Evolutionary conservation across 2,797 vertebrate genomes (phyloP), one percentile per base, ranked within the genome.

Genomic region (Okamejei kenojei): DNA sequence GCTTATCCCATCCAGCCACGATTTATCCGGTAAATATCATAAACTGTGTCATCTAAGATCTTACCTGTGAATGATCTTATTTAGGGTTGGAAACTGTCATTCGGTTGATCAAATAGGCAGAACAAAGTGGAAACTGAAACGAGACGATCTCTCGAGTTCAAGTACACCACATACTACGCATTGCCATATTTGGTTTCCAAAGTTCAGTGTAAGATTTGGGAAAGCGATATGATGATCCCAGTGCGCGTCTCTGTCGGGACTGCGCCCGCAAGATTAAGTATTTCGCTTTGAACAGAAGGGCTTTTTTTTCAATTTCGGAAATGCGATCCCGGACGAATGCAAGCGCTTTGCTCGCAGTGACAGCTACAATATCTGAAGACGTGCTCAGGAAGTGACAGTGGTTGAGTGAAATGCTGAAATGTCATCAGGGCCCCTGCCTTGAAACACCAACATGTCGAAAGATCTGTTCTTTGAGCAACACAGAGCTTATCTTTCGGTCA

Each of bases 231-330:
- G n/a, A 71, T 35, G 15, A 26, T 15, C n/a, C 10, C 1, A 90
- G 23, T 88, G 63, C n/a, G 32, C n/a, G 86, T 1, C 38, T 91
- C 35, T 74, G 71, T 65, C 45, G 65, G 65, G 35, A 45, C 68
- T 91, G 23, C 45, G 17, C 71, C n/a, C 17, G 90, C 26, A 92
- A 76, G 38, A 54, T 76, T 54, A 54, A 73, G 2, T 19, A 10
- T 73, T 73, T 73, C 90, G n/a, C 73, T 10, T 74, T 74, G 90
- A 76, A 54, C 35, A 92, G 71, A 74, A 54, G 38, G 38, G 35
- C 45, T 54, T 54, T 54, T 54, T 76, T 91, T 92, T 92, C 68
- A 76, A 29, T 45, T 74, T 54, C 68, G 29, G 90, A 91, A 74
- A 74, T 91, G 3, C 90, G 38, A 91, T 29, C 35, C 38, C 0